These are phyloP conservation scores for Cerastoderma edule DNA, from an alignment of 2,888 invertebrate species.

Conservation along the genomic window DNA sequence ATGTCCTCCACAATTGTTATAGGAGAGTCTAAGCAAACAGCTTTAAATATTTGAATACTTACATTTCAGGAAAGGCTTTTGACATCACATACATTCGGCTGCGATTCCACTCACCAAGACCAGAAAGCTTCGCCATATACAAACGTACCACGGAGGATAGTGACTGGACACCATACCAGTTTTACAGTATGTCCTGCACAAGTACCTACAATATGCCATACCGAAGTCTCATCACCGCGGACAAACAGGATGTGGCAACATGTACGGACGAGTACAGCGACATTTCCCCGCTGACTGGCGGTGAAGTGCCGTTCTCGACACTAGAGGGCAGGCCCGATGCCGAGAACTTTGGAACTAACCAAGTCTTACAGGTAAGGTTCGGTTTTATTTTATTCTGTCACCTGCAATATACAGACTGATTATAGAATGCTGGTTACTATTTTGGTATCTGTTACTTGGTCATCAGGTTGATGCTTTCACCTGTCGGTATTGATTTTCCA, in stretches of 20 bases:
- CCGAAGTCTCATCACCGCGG: conserved; percentile 87
- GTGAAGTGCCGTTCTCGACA: conserved; percentile 97
- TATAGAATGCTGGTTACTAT: too few relatives aligned
- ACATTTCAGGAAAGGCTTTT: conserved; percentile 95
- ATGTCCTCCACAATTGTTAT: too few relatives aligned
- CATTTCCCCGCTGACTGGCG: conserved; percentile 96
- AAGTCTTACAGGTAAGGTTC: conserved; percentile 93
- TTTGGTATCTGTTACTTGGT: too few relatives aligned
- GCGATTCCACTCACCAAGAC: conserved; percentile 96
- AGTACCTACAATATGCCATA: conserved; percentile 93
- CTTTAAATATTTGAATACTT: too few relatives aligned
- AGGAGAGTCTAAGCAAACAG: too few relatives aligned
- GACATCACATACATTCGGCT: conserved; percentile 98
- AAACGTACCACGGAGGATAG: conserved; percentile 89
- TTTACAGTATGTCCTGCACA: conserved; percentile 93
- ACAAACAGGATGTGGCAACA: conserved; percentile 95
- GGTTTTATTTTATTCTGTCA: too few relatives aligned
- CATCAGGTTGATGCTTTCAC: too few relatives aligned
- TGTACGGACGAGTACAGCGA: conserved; percentile 99
- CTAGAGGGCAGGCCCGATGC: conserved; percentile 97
- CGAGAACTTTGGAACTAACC: conserved; percentile 94
- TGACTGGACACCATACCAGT: conserved; percentile 87
- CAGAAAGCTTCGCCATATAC: conserved; percentile 98
- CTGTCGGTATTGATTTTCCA: too few relatives aligned
- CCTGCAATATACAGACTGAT: too few relatives aligned